Evolutionary conservation across 1,140 invertebrate genomes (phyloP).

Genomic region (Drosophila saltans): DNA sequence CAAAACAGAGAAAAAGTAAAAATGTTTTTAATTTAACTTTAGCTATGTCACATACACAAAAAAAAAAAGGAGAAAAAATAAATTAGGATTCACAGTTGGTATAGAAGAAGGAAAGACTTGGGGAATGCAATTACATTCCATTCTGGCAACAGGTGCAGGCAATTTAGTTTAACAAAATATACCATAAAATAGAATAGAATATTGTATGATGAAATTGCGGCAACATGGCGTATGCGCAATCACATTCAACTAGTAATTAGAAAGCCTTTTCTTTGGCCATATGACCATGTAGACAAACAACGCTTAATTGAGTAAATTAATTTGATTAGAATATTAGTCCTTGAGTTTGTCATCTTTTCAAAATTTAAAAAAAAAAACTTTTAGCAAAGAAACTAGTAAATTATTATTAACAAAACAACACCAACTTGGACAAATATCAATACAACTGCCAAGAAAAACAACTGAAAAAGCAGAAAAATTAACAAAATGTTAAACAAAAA

Average conservation of each 20-base stretch:
- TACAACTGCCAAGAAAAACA: constrained; percentile 44
- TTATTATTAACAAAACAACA: constrained; percentile 7
- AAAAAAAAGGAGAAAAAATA: constrained; percentile 7
- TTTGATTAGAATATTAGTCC: constrained; percentile 54
- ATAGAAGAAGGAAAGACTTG: constrained; percentile 19
- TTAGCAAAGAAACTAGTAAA: constrained; percentile 27
- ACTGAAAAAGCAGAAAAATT: constrained; percentile 11
- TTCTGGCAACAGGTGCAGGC: constrained; percentile 63
- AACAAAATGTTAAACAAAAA: constrained; percentile 27
- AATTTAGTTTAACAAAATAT: neutral
- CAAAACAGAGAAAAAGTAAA: constrained; percentile 30
- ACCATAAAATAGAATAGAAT: neutral
- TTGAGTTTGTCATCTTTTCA: constrained; percentile 74
- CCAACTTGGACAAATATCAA: constrained; percentile 51
- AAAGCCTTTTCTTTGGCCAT: too few relatives aligned
- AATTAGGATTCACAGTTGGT: constrained; percentile 30
- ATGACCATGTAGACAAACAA: too few relatives aligned
- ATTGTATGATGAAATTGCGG: neutral
- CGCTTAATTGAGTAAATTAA: too few relatives aligned
- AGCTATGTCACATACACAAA: constrained; percentile 38
- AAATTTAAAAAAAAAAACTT: constrained; percentile 41
- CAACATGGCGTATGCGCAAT: neutral
- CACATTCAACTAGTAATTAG: too few relatives aligned
- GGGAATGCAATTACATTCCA: constrained; percentile 37
- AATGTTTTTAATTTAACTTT: constrained; percentile 79